Conservation (phyloP, 2,888 invertebrate genomes). For the Parapristionchus giblindavisi region DNA sequence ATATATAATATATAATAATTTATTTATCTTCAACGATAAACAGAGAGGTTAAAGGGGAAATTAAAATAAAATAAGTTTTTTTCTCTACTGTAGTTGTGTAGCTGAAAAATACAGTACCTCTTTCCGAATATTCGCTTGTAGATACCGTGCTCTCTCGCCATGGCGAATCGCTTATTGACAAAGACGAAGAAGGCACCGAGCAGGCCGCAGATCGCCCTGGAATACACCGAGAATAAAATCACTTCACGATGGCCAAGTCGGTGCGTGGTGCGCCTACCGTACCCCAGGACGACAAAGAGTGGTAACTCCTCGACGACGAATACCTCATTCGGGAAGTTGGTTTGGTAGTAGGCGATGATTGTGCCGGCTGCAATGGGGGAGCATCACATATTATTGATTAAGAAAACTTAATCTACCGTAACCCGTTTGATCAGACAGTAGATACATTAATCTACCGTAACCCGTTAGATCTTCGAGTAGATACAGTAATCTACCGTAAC, state of each 20-base stretch:
- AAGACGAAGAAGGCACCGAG: constrained; percentile 59
- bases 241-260: background rate
- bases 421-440: too few relatives aligned
- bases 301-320: constrained; percentile 95
- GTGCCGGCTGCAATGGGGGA: too few relatives aligned
- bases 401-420: too few relatives aligned
- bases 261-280: background rate
- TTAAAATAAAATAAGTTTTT: too few relatives aligned
- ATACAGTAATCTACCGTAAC: too few relatives aligned
- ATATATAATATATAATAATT: too few relatives aligned
- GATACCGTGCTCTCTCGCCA: constrained; percentile 45
- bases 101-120: constrained; percentile 41
- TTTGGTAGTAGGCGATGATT: constrained; percentile 78
- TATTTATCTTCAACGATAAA: too few relatives aligned
- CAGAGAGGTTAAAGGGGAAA: too few relatives aligned
- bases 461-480: too few relatives aligned
- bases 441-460: too few relatives aligned
- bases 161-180: constrained; percentile 50
- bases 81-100: too few relatives aligned
- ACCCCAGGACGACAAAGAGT: constrained; percentile 91
- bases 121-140: constrained; percentile 51
- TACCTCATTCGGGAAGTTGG: constrained; percentile 80
- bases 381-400: too few relatives aligned
- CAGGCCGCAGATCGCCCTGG: constrained; percentile 53
- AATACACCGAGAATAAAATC: constrained; percentile 23